Percentiles rank a stretch among this genome's conserved stretches.
phyloP scores from a whole-genome alignment of 1,140 invertebrate species.

The Zaprionus ornatus region DNA sequence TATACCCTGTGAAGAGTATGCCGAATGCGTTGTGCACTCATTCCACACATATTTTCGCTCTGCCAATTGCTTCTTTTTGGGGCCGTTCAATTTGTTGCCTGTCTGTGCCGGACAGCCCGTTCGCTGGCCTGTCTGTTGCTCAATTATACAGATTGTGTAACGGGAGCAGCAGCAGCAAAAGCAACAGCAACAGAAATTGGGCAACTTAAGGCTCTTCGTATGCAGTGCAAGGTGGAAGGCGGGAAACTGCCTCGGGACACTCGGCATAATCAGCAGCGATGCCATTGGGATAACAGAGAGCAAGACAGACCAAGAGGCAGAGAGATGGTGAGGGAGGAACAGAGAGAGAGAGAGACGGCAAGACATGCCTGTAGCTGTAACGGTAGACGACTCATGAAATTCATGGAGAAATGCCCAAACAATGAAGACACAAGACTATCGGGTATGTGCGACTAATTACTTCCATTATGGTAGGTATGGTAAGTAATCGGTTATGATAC shows the following conservation, averaged over 20 bases:
- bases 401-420: constrained; percentile 53
- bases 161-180: constrained; percentile 17
- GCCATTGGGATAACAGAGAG: constrained; percentile 18
- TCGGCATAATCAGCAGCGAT: constrained; percentile 67
- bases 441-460: not conserved
- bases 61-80: constrained; percentile 57
- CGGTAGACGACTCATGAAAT: constrained; percentile 65
- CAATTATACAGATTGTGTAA: constrained; percentile 70
- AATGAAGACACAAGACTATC: not conserved
- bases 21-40: not conserved
- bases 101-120: constrained; percentile 27
- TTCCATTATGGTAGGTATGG: no score
- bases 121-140: constrained; percentile 40
- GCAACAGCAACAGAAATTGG: not conserved
- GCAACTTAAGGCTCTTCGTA: constrained; percentile 21
- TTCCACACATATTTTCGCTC: not conserved
- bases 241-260: constrained; percentile 35
- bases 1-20: not conserved
- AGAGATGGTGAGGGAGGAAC: not conserved
- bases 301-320: not conserved
- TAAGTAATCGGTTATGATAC: not conserved
- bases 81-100: constrained; percentile 38
- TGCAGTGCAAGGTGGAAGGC: constrained; percentile 30
- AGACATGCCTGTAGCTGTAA: constrained; percentile 12
- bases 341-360: not conserved